A percentile compares a stretch with the other conserved stretches of the same genome.
phyloP scores from a whole-genome alignment of 2,113 vertebrate genomes.

The Notechis scutatus region DNA sequence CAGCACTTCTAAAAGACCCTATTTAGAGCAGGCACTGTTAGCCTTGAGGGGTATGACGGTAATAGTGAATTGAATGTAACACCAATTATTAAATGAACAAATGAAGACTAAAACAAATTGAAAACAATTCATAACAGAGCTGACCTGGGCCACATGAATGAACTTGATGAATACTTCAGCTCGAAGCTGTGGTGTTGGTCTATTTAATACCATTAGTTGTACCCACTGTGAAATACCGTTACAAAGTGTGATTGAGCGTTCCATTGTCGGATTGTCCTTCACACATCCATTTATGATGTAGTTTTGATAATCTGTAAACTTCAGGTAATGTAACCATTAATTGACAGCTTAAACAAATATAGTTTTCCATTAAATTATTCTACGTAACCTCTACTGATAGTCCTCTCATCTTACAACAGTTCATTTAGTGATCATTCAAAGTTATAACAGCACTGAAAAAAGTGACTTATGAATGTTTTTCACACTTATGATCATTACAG shows the following conservation, averaged over 20 bases:
- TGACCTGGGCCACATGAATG: conserved; percentile 91
- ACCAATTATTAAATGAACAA: background rate
- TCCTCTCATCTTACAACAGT: background rate
- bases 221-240: conserved; percentile 97
- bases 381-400: background rate
- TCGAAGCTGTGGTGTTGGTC: conserved; percentile 90
- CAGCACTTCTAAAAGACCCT: background rate
- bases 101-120: background rate
- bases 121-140: conserved; percentile 20
- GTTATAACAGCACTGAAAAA: background rate
- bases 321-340: conserved; percentile 12
- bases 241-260: conserved; percentile 90
- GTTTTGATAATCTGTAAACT: conserved; percentile 94
- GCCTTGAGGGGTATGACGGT: background rate
- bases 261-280: conserved; percentile 94
- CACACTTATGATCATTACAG: background rate
- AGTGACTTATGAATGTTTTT: background rate
- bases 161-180: conserved; percentile 96
- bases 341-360: background rate
- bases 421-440: background rate
- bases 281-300: conserved; percentile 89
- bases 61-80: background rate
- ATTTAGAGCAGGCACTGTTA: background rate
- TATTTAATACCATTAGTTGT: conserved; percentile 93
- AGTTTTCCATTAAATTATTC: background rate